phyloP scores from a whole-genome alignment of 2,888 invertebrate genomes.

The Clepsis dumicolana region DNA sequence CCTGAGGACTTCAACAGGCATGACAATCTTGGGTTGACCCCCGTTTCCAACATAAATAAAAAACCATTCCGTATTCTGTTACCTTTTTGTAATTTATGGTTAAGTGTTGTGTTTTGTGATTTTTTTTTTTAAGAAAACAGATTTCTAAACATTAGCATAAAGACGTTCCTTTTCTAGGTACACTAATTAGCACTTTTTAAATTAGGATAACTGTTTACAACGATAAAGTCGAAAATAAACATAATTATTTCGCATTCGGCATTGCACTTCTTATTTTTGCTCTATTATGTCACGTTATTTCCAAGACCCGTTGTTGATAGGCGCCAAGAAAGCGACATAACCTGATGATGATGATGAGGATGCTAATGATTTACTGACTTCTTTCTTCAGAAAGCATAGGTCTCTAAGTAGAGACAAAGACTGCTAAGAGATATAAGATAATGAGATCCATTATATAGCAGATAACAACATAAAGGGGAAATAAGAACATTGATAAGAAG shows the following conservation, averaged over 20 bases:
- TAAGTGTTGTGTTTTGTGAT: constrained; percentile 67
- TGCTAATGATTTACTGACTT: too few species aligned
- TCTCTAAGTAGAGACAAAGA: too few species aligned
- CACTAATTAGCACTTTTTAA: constrained; percentile 19
- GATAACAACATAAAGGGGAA: too few species aligned
- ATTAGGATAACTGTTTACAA: neutral
- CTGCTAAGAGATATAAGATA: too few species aligned
- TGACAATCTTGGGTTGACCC: constrained; percentile 46
- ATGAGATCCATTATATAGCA: too few species aligned
- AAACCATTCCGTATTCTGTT: constrained; percentile 52
- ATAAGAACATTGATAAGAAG: too few species aligned
- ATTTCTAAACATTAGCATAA: neutral
- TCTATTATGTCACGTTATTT: neutral
- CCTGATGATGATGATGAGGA: neutral
- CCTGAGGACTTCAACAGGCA: constrained; percentile 45
- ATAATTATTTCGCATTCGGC: neutral
- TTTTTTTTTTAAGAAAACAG: constrained; percentile 48
- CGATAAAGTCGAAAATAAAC: neutral
- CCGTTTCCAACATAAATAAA: constrained; percentile 48
- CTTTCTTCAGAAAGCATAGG: too few species aligned
- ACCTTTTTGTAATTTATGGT: constrained; percentile 52
- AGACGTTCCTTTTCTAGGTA: constrained; percentile 20
- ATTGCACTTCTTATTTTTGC: constrained; percentile 13
- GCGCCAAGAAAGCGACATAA: neutral
- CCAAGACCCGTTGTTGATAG: neutral